phyloP scores from a whole-genome alignment of 2,113 vertebrate genomes.

The Ceyx margarethae region DNA sequence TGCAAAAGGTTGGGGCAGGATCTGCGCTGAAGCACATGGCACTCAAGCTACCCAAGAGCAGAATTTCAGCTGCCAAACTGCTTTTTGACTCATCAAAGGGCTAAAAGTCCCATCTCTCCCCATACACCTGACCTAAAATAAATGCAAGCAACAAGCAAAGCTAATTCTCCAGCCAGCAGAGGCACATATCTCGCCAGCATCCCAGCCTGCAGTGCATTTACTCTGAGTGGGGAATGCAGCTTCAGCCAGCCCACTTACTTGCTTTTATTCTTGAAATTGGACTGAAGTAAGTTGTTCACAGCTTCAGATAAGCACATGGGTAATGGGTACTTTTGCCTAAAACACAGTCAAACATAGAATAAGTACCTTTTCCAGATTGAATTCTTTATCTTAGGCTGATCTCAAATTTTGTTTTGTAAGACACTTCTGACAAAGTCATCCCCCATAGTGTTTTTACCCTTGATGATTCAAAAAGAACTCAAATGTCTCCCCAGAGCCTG shows the following conservation, averaged over 20 bases:
- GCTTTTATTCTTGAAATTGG: neutral
- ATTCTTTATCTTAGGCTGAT: neutral
- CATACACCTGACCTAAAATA: neutral
- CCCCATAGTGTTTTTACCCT: rapidly evolving
- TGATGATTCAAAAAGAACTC: neutral
- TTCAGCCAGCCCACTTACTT: neutral
- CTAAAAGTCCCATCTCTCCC: neutral
- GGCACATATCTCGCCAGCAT: neutral
- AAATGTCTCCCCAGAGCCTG: neutral
- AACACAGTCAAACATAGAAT: neutral
- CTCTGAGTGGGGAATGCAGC: neutral
- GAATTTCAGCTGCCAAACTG: neutral
- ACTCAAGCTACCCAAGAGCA: neutral
- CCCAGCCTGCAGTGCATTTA: neutral
- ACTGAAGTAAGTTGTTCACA: neutral
- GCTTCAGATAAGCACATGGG: neutral
- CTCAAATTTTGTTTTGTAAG: neutral
- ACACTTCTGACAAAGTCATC: neutral
- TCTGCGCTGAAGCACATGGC: neutral
- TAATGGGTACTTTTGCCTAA: neutral
- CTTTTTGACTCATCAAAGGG: neutral
- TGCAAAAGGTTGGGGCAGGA: neutral
- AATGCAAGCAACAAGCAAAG: neutral
- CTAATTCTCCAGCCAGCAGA: neutral
- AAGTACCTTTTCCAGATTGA: neutral